Base-by-base conservation (phyloP, 1,140 invertebrate genomes). In the Nasonia giraulti region DNA sequence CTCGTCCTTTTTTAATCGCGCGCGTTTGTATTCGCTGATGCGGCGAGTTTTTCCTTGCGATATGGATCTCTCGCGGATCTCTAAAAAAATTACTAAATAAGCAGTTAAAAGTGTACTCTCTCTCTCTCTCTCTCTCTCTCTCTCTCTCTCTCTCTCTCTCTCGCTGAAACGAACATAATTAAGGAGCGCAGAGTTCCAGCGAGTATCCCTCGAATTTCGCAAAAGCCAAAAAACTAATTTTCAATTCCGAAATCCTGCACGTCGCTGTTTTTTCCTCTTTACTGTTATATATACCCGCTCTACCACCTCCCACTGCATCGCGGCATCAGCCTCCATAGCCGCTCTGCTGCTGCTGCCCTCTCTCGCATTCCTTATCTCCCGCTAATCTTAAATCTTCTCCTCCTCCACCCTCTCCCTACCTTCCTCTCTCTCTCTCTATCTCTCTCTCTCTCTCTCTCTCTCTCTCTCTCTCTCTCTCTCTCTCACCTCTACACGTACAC, bases 311-410 rank as follows among this genome's bases (percentile, higher is more conserved):
- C 7, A 44, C 40, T 44, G 40, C 10, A 44, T 44, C 7, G 10
- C 0, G 10, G 40, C 40, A 37, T 37, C 75, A 14, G n/a, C n/a
- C 83, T 31, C 74, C 37, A 11, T 75, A 47, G n/a, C 47, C 33
- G 4, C 33, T 37, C 33, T 37, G 27, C 33, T 0, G 3, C 5
- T 37, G 33, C 33, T 37, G 33, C 33, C 23, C 75, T 77, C n/a
- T 77, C 17, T 5, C 78, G 55, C 78, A 85, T 85, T 76, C 83
- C 37, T 85, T 85, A 85, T 85, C 83, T 76, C 23, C 2, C 0
- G 83, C 71, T 81, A 85, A 85, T 85, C 83, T 85, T 85, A 85
- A 81, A 85, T 85, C 83, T 85, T 81, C 8, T 27, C 68, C 66
- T 77, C 44, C n/a, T 33, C 66, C 78, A 23, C n/a, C 23, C 33